Base-by-base conservation (phyloP, 2,113 vertebrate species). In the Phalacrocorax brasilianus region DNA sequence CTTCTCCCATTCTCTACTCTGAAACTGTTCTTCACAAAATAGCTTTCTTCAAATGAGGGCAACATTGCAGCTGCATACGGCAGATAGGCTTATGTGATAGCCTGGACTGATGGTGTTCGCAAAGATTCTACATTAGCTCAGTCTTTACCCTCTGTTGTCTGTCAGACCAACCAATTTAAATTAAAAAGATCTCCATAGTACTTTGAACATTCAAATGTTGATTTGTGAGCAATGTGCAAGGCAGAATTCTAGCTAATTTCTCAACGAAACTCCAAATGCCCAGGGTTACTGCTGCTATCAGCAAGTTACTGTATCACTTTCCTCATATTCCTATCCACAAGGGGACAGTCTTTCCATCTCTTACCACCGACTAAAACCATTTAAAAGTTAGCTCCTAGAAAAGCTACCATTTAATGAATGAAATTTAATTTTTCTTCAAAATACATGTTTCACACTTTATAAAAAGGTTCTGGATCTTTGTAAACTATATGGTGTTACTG, bases 341-440 rank as follows among this genome's bases (percentile, higher is more conserved):
- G 97, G 88, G 97, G 96, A 96, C 97, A 97, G 91, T 97, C 94
- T 97, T 97, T 97, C 91, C 97, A 97, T 97, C 97, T 90, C 72
- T 91, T 96, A 94, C 88, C 92, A 95, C 82, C 0, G 32, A 50
- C 38, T 83, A 45, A 56, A 75, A 52, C 78, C 68, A 70, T 89
- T 91, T 85, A 82, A 87, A 88, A 66, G 50, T 82, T 30, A 89
- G 47, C 38, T 87, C 32, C 32, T 79, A 89, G 62, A 72, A 91
- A 93, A 93, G n/a, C 62, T 76, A 23, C 66, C 45, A 40, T 50
- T 84, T 52, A 63, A 11, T 66, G 58, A 87, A 71, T 40, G 23
- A 52, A 63, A 47, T 74, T 22, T 53, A 8, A 2, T 71, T 71
- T 85, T 40, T 83, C 55, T 58, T 3, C 6, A 45, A 85, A 93